Percentiles rank a stretch among this genome's conserved stretches.
Evolutionary conservation across 2,888 invertebrate species (phyloP).

Genomic region (Leucozona laternaria): DNA sequence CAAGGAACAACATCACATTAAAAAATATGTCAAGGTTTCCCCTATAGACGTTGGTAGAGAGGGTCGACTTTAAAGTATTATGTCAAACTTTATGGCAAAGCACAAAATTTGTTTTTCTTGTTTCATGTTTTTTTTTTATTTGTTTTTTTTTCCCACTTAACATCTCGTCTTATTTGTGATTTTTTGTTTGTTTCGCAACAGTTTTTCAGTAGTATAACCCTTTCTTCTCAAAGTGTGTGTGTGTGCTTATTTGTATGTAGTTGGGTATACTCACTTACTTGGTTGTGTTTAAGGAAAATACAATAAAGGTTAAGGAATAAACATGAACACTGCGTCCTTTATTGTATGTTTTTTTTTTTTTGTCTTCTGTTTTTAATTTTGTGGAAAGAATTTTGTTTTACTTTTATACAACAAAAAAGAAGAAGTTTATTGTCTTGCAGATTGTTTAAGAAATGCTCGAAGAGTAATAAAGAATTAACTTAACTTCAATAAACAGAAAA

Average conservation of each 20-base stretch:
- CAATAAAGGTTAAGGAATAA: conserved; percentile 11
- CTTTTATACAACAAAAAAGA: background rate
- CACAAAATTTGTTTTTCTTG: conserved; percentile 1
- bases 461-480: background rate
- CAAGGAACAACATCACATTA: conserved; percentile 65
- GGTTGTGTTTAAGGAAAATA: background rate
- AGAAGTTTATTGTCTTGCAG: background rate
- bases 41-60: conserved; percentile 19
- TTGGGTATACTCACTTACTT: background rate
- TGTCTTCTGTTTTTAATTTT: background rate
- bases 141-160: conserved; percentile 23
- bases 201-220: conserved; percentile 28
- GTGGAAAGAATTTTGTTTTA: background rate
- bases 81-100: conserved; percentile 33
- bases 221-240: background rate
- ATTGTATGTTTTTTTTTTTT: background rate
- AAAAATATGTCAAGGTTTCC: conserved; percentile 72
- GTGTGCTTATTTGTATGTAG: background rate
- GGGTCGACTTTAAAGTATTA: conserved; percentile 20
- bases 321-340: conserved; percentile 12
- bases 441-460: background rate
- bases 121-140: background rate
- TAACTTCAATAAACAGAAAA: background rate
- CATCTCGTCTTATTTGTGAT: conserved; percentile 20
- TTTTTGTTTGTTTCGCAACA: conserved; percentile 1